Percentiles rank a stretch among this genome's conserved stretches.
phyloP scores from a whole-genome alignment of 2,797 vertebrate genomes.

The Holocentrus rufus region DNA sequence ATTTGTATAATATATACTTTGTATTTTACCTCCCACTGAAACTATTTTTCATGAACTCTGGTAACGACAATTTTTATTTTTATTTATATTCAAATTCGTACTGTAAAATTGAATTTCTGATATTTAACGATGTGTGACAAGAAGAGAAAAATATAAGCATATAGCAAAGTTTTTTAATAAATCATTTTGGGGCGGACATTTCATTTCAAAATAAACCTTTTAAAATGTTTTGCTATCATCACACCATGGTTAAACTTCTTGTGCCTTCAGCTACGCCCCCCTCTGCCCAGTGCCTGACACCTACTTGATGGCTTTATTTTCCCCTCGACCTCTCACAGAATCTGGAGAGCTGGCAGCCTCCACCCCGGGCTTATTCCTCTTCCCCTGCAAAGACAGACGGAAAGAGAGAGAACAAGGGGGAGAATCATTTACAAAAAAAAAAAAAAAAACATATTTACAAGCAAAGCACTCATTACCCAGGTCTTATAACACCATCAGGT shows the following conservation, averaged over 20 bases:
- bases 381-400: conserved; percentile 76
- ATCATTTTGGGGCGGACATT: conserved; percentile 38
- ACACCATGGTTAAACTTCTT: conserved; percentile 65
- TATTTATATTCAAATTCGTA: no score
- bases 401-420: conserved; percentile 48
- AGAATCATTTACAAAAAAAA: conserved; percentile 41
- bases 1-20: no score
- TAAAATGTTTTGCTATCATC: conserved; percentile 55
- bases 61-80: no score
- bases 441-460: conserved; percentile 47
- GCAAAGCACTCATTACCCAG: conserved; percentile 63
- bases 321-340: conserved; percentile 84
- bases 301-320: conserved; percentile 89
- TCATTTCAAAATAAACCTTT: conserved; percentile 27
- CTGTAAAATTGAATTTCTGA: conserved; percentile 10
- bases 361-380: conserved; percentile 83
- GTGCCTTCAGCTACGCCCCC: conserved; percentile 44
- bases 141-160: conserved; percentile 12
- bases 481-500: conserved; percentile 58
- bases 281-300: conserved; percentile 56
- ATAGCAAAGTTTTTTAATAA: conserved; percentile 28
- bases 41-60: no score
- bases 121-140: conserved; percentile 14
- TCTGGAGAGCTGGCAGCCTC: conserved; percentile 84
- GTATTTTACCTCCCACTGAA: no score